phyloP scores from a whole-genome alignment of 2,888 invertebrate species.

The Ophion slaviceki region DNA sequence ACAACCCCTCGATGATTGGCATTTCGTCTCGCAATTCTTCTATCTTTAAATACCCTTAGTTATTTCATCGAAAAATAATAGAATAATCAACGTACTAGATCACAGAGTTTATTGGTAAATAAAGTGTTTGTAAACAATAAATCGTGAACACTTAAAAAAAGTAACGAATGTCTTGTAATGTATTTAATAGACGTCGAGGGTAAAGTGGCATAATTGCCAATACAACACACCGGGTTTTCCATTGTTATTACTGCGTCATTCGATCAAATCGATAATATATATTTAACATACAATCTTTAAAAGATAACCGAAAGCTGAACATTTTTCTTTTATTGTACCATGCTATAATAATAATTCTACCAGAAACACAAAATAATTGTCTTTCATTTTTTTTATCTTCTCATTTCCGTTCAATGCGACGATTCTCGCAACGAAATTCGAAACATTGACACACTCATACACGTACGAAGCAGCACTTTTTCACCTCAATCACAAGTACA shows the following conservation, averaged over 20 bases:
- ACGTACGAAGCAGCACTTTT: not conserved
- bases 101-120: conserved; percentile 32
- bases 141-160: conserved; percentile 21
- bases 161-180: conserved; percentile 16
- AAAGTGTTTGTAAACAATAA: conserved; percentile 20
- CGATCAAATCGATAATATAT: not conserved
- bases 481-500: conserved; percentile 43
- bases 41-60: too few relatives aligned
- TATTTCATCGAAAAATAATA: not conserved
- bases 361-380: conserved; percentile 33
- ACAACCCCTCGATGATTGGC: too few relatives aligned
- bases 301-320: conserved; percentile 5
- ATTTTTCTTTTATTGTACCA: not conserved
- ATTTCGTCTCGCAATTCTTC: too few relatives aligned
- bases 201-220: not conserved
- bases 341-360: conserved; percentile 22
- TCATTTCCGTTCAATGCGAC: conserved; percentile 4
- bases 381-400: conserved; percentile 4
- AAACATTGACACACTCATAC: conserved; percentile 45
- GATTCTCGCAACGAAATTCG: conserved; percentile 42
- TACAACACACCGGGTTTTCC: not conserved
- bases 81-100: not conserved
- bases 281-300: not conserved
- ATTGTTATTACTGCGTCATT: conserved; percentile 3
- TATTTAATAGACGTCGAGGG: not conserved